Conservation (phyloP, 2,888 invertebrate species). For the Sarcophaga carnaria region DNA sequence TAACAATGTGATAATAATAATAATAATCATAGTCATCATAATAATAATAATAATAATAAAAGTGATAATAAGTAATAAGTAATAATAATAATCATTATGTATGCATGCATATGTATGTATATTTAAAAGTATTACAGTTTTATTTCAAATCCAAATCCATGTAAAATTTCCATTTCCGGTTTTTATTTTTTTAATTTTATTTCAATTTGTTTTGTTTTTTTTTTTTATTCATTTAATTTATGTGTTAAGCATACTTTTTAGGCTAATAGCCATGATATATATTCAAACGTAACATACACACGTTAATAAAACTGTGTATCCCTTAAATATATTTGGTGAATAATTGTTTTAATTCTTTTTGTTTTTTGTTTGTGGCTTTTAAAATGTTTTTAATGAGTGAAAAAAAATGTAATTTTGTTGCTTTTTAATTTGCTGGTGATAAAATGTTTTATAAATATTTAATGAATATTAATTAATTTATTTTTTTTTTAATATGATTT, state of each 20-base stretch:
- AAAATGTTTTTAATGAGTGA: not conserved
- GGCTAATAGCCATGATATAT: not conserved
- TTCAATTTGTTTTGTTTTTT: no score
- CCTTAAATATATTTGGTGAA: constrained; percentile 1
- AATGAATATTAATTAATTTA: constrained; percentile 17
- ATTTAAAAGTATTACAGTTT: constrained; percentile 4
- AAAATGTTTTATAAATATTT: constrained; percentile 21
- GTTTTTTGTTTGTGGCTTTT: no score
- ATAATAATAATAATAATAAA: no score
- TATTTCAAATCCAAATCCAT: not conserved
- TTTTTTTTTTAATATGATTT: constrained; percentile 2
- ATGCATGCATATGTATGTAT: not conserved
- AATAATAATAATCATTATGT: no score
- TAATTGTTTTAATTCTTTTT: not conserved
- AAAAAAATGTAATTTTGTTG: not conserved
- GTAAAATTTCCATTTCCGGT: no score
- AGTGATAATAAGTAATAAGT: no score
- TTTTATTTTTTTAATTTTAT: no score
- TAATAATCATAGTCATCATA: no score
- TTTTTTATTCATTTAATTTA: no score
- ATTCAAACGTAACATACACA: not conserved
- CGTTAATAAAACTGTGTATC: constrained; percentile 12
- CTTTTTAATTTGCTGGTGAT: not conserved
- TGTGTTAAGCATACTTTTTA: not conserved
- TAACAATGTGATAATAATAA: no score